These are phyloP conservation scores for Hydropsyche betteni DNA, from an alignment of 2,888 invertebrate species.

Conservation along the genomic window DNA sequence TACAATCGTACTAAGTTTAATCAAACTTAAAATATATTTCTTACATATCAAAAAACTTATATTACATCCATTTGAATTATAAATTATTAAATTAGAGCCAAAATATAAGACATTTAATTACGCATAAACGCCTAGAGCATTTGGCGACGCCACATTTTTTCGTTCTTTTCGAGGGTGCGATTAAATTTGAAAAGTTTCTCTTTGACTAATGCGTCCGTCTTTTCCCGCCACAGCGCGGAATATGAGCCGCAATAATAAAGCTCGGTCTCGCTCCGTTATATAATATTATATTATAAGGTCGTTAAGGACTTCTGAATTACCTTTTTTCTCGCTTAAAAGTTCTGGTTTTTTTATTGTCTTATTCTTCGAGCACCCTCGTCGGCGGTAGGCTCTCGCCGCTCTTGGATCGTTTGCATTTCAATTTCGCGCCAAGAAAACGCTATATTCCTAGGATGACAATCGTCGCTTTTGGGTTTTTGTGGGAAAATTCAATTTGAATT, in stretches of 20 bases:
- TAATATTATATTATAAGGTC: constrained; percentile 42
- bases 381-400: constrained; percentile 36
- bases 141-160: constrained; percentile 3
- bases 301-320: constrained; percentile 52
- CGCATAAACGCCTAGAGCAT: neutral
- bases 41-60: too few species aligned
- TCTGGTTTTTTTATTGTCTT: constrained; percentile 51
- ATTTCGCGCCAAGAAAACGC: constrained; percentile 41
- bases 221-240: constrained; percentile 19
- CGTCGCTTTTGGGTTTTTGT: constrained; percentile 8
- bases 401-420: constrained; percentile 51
- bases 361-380: constrained; percentile 28
- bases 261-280: constrained; percentile 14
- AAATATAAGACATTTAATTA: too few species aligned
- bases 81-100: too few species aligned
- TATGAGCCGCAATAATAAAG: constrained; percentile 40
- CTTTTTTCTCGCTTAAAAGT: constrained; percentile 49
- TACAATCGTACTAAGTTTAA: constrained; percentile 2
- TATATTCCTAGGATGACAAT: constrained; percentile 23
- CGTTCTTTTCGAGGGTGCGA: constrained; percentile 24
- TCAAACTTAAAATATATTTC: neutral
- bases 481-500: constrained; percentile 6
- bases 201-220: constrained; percentile 38
- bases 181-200: constrained; percentile 37
- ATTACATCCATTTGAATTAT: too few species aligned